Evolutionary conservation across 2,797 vertebrate genomes (phyloP).

Genomic region (Apogon talboti): DNA sequence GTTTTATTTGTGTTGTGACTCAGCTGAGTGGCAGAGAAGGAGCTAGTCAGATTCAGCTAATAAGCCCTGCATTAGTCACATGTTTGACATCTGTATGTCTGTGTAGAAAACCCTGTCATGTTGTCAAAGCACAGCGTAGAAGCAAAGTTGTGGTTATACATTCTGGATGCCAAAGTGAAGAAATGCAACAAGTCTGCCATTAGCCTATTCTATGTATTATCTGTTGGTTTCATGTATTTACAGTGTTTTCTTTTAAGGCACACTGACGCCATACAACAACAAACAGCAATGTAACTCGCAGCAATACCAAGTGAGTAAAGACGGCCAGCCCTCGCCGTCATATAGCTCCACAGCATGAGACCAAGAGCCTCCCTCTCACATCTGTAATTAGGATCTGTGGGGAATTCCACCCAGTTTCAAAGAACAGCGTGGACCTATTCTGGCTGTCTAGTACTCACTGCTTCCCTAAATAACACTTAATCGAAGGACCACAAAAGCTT

Average conservation of each 20-base stretch:
- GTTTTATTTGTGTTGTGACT: constrained; percentile 11
- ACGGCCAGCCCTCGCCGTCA: constrained; percentile 18
- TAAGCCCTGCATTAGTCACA: neutral
- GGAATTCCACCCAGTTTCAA: constrained; percentile 66
- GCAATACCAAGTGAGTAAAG: constrained; percentile 5
- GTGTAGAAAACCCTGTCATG: neutral
- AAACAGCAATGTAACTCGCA: constrained; percentile 19
- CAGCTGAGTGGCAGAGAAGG: neutral
- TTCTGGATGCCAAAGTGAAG: neutral
- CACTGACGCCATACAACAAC: neutral
- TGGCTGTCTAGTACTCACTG: constrained; percentile 29
- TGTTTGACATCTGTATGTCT: constrained; percentile 18
- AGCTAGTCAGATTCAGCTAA: neutral
- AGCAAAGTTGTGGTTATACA: neutral
- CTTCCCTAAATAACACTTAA: constrained; percentile 47
- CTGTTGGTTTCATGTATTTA: neutral
- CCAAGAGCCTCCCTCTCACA: constrained; percentile 60
- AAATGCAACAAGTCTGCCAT: neutral
- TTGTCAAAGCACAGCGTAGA: neutral
- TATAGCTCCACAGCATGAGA: constrained; percentile 23
- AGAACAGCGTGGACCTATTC: constrained; percentile 33
- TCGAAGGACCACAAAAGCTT: constrained; percentile 30
- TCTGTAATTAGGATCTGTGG: constrained; percentile 71
- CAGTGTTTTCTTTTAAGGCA: neutral
- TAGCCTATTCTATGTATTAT: neutral